Evolutionary conservation across 2,888 invertebrate genomes (phyloP).

Genomic region (Thereva nobilitata): DNA sequence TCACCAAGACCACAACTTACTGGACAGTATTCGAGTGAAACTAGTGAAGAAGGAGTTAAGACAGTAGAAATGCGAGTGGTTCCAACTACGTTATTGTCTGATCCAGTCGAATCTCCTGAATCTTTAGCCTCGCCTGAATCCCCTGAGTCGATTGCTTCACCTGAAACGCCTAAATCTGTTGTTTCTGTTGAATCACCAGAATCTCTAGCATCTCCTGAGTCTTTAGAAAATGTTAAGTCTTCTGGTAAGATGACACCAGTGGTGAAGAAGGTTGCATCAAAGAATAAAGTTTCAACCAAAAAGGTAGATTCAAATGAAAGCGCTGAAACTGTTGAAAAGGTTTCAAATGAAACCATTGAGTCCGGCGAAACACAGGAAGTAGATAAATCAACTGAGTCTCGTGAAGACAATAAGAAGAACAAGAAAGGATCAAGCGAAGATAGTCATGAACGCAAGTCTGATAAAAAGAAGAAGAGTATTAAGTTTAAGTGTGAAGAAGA

Average conservation of each 20-base stretch:
- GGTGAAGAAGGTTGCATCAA: no score
- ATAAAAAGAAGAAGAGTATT: neutral
- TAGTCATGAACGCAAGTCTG: neutral
- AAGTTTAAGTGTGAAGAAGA: slow-evolving; percentile 40
- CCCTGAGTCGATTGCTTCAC: no score
- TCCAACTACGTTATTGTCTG: no score
- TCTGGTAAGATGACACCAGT: no score
- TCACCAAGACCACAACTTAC: no score
- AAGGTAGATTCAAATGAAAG: slow-evolving; percentile 4
- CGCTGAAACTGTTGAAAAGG: slow-evolving; percentile 8
- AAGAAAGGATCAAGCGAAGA: neutral
- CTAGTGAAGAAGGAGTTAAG: slow-evolving; percentile 24
- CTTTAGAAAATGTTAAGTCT: no score
- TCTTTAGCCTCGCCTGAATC: no score
- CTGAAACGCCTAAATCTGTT: no score
- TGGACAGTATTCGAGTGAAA: slow-evolving; percentile 14
- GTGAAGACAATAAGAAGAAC: slow-evolving; percentile 11
- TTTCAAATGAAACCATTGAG: slow-evolving; percentile 11
- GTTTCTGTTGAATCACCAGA: no score
- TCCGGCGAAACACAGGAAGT: slow-evolving; percentile 17
- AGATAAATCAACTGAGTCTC: neutral
- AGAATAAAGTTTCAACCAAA: neutral
- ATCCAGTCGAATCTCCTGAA: no score
- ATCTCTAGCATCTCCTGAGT: no score
- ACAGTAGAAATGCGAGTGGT: neutral